Percentiles rank a stretch among this genome's conserved stretches.
phyloP scores from a whole-genome alignment of 2,888 invertebrate genomes.

The Drosophila lutescens region DNA sequence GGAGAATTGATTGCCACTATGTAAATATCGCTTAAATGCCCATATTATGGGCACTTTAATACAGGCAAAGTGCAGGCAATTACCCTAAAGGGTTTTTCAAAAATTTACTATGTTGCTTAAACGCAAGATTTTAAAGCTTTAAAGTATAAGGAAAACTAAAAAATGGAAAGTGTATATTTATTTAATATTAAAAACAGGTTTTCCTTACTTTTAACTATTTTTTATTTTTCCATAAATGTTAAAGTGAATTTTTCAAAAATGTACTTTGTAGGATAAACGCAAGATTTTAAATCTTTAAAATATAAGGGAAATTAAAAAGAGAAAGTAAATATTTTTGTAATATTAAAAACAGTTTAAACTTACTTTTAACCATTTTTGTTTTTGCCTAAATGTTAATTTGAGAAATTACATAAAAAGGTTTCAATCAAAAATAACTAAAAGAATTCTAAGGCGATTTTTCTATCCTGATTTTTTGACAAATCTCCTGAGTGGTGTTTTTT shows the following conservation, averaged over 20 bases:
- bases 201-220: too few relatives aligned
- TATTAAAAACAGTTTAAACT: too few relatives aligned
- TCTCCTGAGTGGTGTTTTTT: background rate
- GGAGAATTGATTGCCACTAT: slow-evolving; percentile 1
- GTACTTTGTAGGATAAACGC: background rate
- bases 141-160: background rate
- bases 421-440: background rate
- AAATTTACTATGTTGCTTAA: background rate
- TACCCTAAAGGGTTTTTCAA: background rate
- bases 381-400: too few relatives aligned
- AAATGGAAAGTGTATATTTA: background rate
- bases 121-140: background rate
- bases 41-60: background rate
- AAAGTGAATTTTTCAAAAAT: background rate
- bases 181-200: too few relatives aligned
- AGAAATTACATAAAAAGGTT: too few relatives aligned
- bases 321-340: background rate
- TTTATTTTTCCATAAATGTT: too few relatives aligned
- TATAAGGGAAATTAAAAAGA: background rate
- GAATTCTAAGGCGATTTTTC: background rate
- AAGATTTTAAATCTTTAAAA: background rate
- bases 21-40: slow-evolving; percentile 1
- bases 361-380: too few relatives aligned
- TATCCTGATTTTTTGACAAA: background rate
- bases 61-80: background rate